Conservation (phyloP, 2,113 vertebrate genomes). For the Amia ocellicauda region DNA sequence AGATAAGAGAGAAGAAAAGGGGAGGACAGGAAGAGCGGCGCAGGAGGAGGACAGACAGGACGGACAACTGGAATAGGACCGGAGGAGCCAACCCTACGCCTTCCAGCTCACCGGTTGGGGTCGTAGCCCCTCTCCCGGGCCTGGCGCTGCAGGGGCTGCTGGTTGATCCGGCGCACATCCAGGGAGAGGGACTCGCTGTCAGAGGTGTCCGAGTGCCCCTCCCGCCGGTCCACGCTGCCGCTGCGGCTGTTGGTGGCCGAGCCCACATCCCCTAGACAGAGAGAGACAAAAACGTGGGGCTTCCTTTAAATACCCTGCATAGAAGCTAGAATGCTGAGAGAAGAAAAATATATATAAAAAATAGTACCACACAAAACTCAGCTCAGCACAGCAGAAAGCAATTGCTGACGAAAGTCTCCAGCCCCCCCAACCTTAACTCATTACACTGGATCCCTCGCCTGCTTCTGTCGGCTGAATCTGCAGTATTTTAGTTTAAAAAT, state of each 20-base stretch:
- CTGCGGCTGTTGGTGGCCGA: constrained; percentile 83
- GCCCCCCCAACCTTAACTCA: too few species aligned
- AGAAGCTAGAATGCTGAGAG: too few species aligned
- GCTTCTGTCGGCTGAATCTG: too few species aligned
- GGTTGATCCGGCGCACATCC: constrained; percentile 78
- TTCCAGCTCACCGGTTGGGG: constrained; percentile 80
- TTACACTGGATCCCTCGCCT: too few species aligned
- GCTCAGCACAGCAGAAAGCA: neutral
- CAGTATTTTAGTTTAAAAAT: too few species aligned
- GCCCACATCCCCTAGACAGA: constrained; percentile 71
- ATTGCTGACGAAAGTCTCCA: too few species aligned
- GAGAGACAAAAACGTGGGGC: constrained; percentile 22
- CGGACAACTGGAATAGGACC: too few species aligned
- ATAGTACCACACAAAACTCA: neutral
- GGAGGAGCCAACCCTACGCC: too few species aligned
- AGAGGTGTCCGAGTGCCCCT: constrained; percentile 82
- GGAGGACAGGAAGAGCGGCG: neutral
- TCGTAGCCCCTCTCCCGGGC: constrained; percentile 69
- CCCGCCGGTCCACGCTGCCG: constrained; percentile 76
- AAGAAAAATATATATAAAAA: neutral
- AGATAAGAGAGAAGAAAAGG: too few species aligned
- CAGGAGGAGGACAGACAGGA: neutral
- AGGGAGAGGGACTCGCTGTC: constrained; percentile 78
- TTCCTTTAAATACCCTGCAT: neutral
- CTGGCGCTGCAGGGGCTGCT: constrained; percentile 65